Evolutionary conservation across 2,888 invertebrate genomes (phyloP), one percentile per base, ranked within the genome.

Genomic region (Invenusta paracnida): DNA sequence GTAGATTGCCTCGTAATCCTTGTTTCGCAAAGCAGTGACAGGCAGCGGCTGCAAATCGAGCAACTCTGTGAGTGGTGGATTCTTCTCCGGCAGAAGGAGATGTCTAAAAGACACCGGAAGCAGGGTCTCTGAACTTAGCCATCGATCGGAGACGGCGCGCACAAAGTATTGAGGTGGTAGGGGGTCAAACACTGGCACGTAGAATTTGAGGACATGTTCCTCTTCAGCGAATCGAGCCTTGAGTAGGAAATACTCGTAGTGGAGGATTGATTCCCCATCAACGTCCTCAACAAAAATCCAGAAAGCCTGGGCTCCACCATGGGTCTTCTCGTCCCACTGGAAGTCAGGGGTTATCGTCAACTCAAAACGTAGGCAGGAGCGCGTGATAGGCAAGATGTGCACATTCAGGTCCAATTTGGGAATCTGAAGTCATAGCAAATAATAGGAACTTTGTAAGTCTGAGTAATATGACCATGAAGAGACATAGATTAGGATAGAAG

Each of bases 171-270:
- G 98, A 0, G 99, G 99, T 0, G 98, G 98, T 85, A 99, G 92
- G 0, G 99, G 99, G 90, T 99, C 99, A 91, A 97, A 98, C 30
- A 99, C 96, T 0, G 99, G 98, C 82, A 99, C 98, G 91, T 97
- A 98, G 92, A 99, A 96, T 92, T 98, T 98, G 0, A 99, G 94
- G 30, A 95, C 93, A 91, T 99, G 99, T 90, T 98, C 98, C 90
- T 99, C 98, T 88, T 94, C 93, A 85, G 95, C 94, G 92, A 97
- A 99, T 92, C 97, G 97, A 91, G 91, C 91, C 92, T 99, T 99
- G 0, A 99, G 93, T 48, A 99, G 93, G 92, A 97, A 97, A 91
- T 95, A 96, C 91, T 98, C 97, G 91, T 98, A 96, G 91, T 99
- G 99, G 5, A 99, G 93, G 88, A 99, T 93, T 0, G 92, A 91